Base-by-base conservation (phyloP, 1,140 invertebrate species). In the Metaphire vulgaris region DNA sequence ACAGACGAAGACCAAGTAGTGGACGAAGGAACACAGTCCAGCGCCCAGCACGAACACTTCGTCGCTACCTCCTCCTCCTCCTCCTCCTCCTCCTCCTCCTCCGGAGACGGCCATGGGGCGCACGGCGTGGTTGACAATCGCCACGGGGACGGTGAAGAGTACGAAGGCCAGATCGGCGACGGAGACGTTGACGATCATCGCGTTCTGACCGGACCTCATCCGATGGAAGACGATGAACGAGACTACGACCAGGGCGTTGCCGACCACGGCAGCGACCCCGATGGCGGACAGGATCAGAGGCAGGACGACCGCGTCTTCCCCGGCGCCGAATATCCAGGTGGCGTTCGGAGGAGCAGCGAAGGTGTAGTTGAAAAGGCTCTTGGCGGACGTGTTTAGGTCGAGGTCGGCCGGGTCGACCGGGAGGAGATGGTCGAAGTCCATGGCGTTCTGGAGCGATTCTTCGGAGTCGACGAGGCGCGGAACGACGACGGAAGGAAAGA, bases 121-220 rank as follows among this genome's bases (percentile, higher is more conserved):
- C 30, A 16, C 41, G 15, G 14, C 67, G 68, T 78, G 73, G 12
- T 74, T 78, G 16, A 78, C 29, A 41, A 70, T 29, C 14, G 77
- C 56, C 34, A 68, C 66, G 1, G 74, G 73, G 0, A 78, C 30
- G 32, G 28, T 28, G 69, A 69, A 56, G 1, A 64, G n/a, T 28
- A 72, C 64, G 69, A 78, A 78, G 29, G 69, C 69, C 12, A 78
- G 16, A 64, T 78, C 77, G 1, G 56, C 56, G 16, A 74, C n/a
- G 6, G 77, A 31, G 28, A 78, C 69, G 73, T 78, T 78, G 56
- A 70, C 28, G 30, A 78, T 65, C 77, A 78, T 74, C 6, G 75
- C 2, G 56, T 78, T 78, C 67, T 76, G 41, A 34, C 77, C 77
- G n/a, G 77, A 76, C 14, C 77, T 31, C 77, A 78, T 67, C 28